These are phyloP conservation scores for Eupeodes latifasciatus DNA, from an alignment of 2,888 invertebrate genomes.

Conservation along the genomic window DNA sequence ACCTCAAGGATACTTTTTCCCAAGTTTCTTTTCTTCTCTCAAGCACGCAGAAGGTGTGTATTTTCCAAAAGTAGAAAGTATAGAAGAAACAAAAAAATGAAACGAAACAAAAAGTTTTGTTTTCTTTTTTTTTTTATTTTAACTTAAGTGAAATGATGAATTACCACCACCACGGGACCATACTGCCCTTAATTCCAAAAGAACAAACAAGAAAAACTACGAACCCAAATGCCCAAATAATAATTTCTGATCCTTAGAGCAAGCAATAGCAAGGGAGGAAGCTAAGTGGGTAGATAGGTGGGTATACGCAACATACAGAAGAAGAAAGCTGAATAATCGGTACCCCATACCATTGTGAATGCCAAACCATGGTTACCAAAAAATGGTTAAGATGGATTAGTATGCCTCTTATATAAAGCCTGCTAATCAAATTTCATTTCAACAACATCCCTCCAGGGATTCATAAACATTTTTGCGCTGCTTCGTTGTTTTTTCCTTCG, in stretches of 20 bases:
- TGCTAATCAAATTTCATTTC: slow-evolving; percentile 75
- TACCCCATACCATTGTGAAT: too few relatives aligned
- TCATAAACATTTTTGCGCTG: slow-evolving; percentile 55
- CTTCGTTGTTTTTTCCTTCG: neutral
- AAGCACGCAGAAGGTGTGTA: slow-evolving; percentile 25
- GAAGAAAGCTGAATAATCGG: too few relatives aligned
- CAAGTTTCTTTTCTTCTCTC: slow-evolving; percentile 14
- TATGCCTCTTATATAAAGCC: slow-evolving; percentile 70
- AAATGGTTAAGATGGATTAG: slow-evolving; percentile 73
- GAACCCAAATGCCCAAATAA: slow-evolving; percentile 56
- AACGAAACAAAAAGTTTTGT: slow-evolving; percentile 34
- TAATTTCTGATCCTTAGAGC: slow-evolving; percentile 60
- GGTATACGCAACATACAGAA: too few relatives aligned
- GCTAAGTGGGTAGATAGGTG: too few relatives aligned
- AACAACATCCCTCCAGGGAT: slow-evolving; percentile 72
- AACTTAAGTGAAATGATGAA: slow-evolving; percentile 64
- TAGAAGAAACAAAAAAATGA: neutral
- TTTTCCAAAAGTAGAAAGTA: neutral
- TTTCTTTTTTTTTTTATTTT: neutral
- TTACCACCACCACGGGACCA: slow-evolving; percentile 47
- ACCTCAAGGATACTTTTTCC: slow-evolving; percentile 17
- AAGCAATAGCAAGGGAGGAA: neutral
- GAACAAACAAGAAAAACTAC: neutral
- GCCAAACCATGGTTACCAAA: slow-evolving; percentile 52
- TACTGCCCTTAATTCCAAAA: slow-evolving; percentile 23